These are phyloP conservation scores for Eupithecia dodoneata DNA, from an alignment of 2,888 invertebrate genomes.

Conservation along the genomic window DNA sequence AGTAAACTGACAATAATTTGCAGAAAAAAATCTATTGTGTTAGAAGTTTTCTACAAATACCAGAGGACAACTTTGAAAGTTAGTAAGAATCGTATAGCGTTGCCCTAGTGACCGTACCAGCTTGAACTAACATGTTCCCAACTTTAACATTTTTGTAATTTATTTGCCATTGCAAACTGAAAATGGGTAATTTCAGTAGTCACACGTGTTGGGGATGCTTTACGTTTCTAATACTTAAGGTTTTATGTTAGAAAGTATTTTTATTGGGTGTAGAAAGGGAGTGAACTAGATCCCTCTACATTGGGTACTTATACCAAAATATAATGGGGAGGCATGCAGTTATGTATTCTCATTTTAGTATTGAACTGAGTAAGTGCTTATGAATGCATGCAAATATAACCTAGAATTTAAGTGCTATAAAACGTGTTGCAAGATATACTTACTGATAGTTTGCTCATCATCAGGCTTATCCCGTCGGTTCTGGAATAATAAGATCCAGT, in stretches of 20 bases:
- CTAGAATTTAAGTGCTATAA: background rate
- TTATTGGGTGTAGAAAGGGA: background rate
- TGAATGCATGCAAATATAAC: too few species aligned
- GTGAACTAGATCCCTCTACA: too few species aligned
- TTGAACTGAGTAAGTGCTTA: background rate
- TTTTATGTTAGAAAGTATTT: background rate
- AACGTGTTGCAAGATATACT: slow-evolving; percentile 50
- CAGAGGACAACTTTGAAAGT: slow-evolving; percentile 2
- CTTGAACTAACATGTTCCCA: background rate
- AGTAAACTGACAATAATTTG: too few species aligned
- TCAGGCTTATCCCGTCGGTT: slow-evolving; percentile 68
- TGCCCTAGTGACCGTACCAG: background rate
- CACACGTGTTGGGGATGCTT: slow-evolving; percentile 16
- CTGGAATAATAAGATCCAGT: slow-evolving; percentile 55
- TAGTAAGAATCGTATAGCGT: background rate
- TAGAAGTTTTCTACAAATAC: background rate
- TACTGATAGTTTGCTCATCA: slow-evolving; percentile 81
- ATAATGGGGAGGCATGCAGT: background rate
- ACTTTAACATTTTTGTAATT: slow-evolving; percentile 16
- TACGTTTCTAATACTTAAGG: background rate
- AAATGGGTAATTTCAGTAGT: slow-evolving; percentile 13
- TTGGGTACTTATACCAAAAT: background rate
- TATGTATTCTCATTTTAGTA: background rate
- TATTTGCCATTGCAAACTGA: slow-evolving; percentile 17
- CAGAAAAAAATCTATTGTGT: too few species aligned